Base-by-base conservation (phyloP, 1,140 invertebrate species). In the Megathymus violae region DNA sequence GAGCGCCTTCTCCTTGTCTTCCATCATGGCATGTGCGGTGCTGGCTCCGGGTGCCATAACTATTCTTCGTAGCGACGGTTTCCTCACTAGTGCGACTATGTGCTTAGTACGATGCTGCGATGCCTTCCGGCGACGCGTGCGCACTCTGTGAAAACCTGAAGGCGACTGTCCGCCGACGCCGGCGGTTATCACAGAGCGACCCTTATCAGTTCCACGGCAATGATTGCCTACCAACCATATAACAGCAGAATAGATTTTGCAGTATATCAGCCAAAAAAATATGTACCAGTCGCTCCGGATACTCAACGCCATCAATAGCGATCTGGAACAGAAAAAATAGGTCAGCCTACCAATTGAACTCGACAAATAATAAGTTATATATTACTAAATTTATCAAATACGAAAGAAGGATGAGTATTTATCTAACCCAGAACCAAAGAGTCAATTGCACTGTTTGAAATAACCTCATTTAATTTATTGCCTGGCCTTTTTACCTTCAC, bases 31-130 rank as follows among this genome's bases (percentile, higher is more conserved):
- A 62, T 91, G 88, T 15, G 82, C 86, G 54, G 89, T 84, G 67
- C 81, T 85, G 34, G 86, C 74, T 85, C 88, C 88, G 38, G 88
- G 88, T 75, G 88, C 88, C 88, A 90, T 90, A 7, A 90, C 86
- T 64, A 89, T 85, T 70, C 84, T 79, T 67, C 82, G 84, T 36
- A 87, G 63, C 31, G 86, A 91, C 50, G 84, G 81, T 82, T 83
- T 88, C 59, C 86, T 80, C 40, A 82, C 82, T 71, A 89, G 79
- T 47, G 86, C 82, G 61, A 87, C 83, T 58, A 85, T 77, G 63
- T 85, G 82, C 66, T 85, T 87, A 4, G 62, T 62, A 43, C 78
- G 83, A 62, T 81, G 66, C 60, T 79, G 76, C 69, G 78, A 76
- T 41, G 76, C 48, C 67, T 74, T 84, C 54, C 73, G 71, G 27